Percentiles rank a stretch among this genome's conserved stretches.
Conservation (phyloP, 1,140 invertebrate genomes). For the Neomicropteryx cornuta region DNA sequence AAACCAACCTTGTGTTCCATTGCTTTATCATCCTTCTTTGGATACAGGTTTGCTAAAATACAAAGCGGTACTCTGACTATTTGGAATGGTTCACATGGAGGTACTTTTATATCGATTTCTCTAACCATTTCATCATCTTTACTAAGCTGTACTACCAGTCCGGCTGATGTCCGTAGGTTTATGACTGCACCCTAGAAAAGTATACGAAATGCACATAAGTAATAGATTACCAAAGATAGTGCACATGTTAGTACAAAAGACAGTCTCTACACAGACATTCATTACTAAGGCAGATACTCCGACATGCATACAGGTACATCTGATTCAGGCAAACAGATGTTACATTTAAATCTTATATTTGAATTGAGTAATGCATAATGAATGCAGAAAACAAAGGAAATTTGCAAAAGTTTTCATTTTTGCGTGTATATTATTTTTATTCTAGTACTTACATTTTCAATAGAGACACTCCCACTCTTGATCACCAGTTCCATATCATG, state of each 20-base stretch:
- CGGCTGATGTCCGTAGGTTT: constrained; percentile 36
- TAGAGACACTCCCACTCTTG: constrained; percentile 51
- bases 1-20: constrained; percentile 58
- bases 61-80: constrained; percentile 48
- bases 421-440: too few relatives aligned
- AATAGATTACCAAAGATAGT: too few relatives aligned
- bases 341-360: not conserved
- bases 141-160: constrained; percentile 29
- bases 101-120: constrained; percentile 49
- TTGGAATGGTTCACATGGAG: constrained; percentile 57
- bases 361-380: not conserved
- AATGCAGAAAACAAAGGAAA: too few relatives aligned
- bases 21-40: constrained; percentile 50
- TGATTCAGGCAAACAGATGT: not conserved
- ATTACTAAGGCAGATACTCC: too few relatives aligned
- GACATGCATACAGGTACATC: not conserved
- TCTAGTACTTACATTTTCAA: constrained; percentile 30
- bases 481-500: constrained; percentile 57
- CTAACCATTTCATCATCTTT: constrained; percentile 33
- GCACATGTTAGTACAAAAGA: too few relatives aligned
- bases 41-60: constrained; percentile 60
- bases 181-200: constrained; percentile 35
- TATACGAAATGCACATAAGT: too few relatives aligned
- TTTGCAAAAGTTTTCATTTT: too few relatives aligned
- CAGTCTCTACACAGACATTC: too few relatives aligned